Conservation (phyloP, 2,888 invertebrate species). For the Osmoderma eremita region DNA sequence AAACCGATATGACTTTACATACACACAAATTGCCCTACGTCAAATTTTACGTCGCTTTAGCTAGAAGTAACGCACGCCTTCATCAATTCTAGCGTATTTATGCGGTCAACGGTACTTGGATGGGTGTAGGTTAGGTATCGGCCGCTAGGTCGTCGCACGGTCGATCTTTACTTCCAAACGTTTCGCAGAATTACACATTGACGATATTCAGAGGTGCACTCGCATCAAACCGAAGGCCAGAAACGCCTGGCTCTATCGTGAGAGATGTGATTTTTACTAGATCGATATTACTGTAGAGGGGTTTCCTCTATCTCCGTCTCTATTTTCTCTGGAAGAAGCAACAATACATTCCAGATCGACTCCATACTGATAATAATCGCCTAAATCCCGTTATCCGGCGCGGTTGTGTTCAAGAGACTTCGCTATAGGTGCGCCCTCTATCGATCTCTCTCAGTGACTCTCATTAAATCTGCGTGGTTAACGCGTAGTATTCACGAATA, state of each 20-base stretch:
- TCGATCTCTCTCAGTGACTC: background rate
- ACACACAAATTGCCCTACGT: too few relatives aligned
- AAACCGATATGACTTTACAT: too few relatives aligned
- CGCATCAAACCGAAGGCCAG: background rate
- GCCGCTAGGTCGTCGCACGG: background rate
- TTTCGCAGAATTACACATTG: slow-evolving; percentile 12
- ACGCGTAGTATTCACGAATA: too few relatives aligned
- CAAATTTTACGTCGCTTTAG: too few relatives aligned
- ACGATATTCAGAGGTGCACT: background rate
- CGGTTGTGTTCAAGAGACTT: background rate
- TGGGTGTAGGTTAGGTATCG: slow-evolving; percentile 11
- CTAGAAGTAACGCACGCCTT: too few relatives aligned
- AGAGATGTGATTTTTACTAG: background rate
- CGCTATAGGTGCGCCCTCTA: background rate
- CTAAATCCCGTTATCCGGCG: background rate
- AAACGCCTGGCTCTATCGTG: slow-evolving; percentile 3
- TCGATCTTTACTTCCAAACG: too few relatives aligned
- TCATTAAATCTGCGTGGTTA: too few relatives aligned
- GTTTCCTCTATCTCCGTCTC: background rate
- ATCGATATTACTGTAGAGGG: background rate
- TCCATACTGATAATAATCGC: slow-evolving; percentile 1
- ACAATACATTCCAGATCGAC: background rate
- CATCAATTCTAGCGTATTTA: background rate
- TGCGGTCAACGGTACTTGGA: background rate
- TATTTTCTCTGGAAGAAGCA: background rate